Conservation (phyloP, 2,888 invertebrate genomes). For the Stenichneumon culpator region DNA sequence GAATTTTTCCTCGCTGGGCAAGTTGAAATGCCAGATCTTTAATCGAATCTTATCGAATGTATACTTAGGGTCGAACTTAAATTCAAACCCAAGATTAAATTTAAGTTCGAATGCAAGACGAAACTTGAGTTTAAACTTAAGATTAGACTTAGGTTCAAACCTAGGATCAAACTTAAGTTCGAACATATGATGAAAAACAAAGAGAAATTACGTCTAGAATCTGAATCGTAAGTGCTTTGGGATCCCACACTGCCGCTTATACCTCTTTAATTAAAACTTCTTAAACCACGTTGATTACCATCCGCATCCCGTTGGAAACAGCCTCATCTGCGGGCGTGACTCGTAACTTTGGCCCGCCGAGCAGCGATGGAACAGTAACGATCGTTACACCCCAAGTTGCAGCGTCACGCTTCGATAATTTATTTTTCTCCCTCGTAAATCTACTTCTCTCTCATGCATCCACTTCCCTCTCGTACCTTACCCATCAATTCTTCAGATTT, state of each 20-base stretch:
- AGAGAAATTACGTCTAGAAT: not conserved
- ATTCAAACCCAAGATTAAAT: too few relatives aligned
- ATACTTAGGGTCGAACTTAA: too few relatives aligned
- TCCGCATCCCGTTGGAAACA: slow-evolving; percentile 5
- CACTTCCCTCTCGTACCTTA: not conserved
- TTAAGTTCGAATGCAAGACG: too few relatives aligned
- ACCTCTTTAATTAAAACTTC: slow-evolving; percentile 1
- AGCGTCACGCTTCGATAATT: slow-evolving; percentile 5
- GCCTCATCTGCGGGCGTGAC: slow-evolving; percentile 15
- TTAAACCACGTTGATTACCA: not conserved
- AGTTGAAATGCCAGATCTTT: too few relatives aligned
- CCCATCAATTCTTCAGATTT: not conserved
- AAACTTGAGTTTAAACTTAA: too few relatives aligned
- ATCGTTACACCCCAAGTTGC: slow-evolving; percentile 13
- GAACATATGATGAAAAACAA: not conserved
- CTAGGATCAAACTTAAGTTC: not conserved
- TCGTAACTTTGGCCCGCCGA: slow-evolving; percentile 1
- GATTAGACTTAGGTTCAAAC: too few relatives aligned
- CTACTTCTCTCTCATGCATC: not conserved
- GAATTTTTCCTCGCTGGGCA: too few relatives aligned
- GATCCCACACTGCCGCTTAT: not conserved
- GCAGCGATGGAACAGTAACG: slow-evolving; percentile 3
- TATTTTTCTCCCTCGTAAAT: slow-evolving; percentile 14
- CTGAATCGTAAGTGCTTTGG: not conserved
- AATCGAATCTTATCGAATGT: too few relatives aligned